Evolutionary conservation across 2,113 vertebrate genomes (phyloP).

Genomic region (Bucco capensis): DNA sequence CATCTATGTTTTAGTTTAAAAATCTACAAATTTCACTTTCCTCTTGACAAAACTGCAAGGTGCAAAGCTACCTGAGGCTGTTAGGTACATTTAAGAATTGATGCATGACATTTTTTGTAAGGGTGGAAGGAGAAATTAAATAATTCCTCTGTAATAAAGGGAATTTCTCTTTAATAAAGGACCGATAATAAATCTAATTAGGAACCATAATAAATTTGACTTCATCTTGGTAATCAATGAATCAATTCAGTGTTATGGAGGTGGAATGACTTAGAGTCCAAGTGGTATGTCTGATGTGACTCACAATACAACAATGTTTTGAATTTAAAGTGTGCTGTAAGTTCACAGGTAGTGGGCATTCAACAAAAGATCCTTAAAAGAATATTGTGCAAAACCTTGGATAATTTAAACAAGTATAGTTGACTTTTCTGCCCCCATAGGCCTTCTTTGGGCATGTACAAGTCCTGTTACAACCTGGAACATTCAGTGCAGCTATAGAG

Average conservation of each 20-base stretch:
- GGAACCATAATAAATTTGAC: not conserved
- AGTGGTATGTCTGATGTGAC: not conserved
- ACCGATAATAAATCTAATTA: not conserved
- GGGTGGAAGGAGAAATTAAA: not conserved
- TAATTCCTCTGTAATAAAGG: not conserved
- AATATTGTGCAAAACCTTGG: not conserved
- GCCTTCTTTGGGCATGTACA: fast-evolving
- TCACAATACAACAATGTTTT: not conserved
- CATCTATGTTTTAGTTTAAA: not conserved
- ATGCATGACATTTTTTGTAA: not conserved
- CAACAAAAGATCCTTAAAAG: not conserved
- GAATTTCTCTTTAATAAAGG: not conserved
- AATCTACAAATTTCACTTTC: slow-evolving; percentile 17
- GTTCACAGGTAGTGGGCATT: not conserved
- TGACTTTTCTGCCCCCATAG: not conserved
- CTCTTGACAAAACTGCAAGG: not conserved
- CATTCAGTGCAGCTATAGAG: not conserved
- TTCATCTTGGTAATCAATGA: not conserved
- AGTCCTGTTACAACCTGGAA: not conserved
- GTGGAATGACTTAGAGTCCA: not conserved
- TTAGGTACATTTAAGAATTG: not conserved
- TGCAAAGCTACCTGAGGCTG: not conserved
- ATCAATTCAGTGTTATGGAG: not conserved
- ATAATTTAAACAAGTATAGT: not conserved
- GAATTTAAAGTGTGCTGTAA: not conserved